Evolutionary conservation across 2,113 vertebrate genomes (phyloP).

Genomic region (Synchiropus splendidus): DNA sequence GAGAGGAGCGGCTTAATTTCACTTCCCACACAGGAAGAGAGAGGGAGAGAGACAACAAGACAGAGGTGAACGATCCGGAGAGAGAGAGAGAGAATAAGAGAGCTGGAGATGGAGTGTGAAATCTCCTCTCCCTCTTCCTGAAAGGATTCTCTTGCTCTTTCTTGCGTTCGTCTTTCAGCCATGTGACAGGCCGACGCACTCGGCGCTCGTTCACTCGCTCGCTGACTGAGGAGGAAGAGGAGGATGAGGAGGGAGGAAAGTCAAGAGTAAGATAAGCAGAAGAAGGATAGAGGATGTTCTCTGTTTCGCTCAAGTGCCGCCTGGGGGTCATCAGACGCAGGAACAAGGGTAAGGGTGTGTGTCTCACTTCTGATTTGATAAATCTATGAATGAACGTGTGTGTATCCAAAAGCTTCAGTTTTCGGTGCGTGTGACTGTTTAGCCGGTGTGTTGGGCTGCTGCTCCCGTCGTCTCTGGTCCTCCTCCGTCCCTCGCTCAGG

Average conservation of each 20-base stretch:
- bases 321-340: slow-evolving; percentile 80
- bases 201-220: slow-evolving; percentile 36
- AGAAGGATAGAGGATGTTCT: slow-evolving; percentile 71
- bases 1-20: slow-evolving; percentile 28
- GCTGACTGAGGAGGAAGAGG: slow-evolving; percentile 43
- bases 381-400: too few relatives aligned
- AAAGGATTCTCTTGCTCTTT: slow-evolving; percentile 30
- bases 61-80: slow-evolving; percentile 5
- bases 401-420: slow-evolving; percentile 13
- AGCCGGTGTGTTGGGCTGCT: too few relatives aligned
- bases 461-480: too few relatives aligned
- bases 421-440: slow-evolving; percentile 3
- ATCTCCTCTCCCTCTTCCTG: slow-evolving; percentile 17
- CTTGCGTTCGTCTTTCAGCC: slow-evolving; percentile 31
- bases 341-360: slow-evolving; percentile 71
- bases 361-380: too few relatives aligned
- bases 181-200: slow-evolving; percentile 61
- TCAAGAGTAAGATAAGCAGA: slow-evolving; percentile 47
- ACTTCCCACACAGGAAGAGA: slow-evolving; percentile 38
- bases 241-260: slow-evolving; percentile 20
- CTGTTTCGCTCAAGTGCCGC: slow-evolving; percentile 83
- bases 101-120: slow-evolving; percentile 3
- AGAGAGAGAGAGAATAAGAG: slow-evolving; percentile 11
- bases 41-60: slow-evolving; percentile 11
- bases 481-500: too few relatives aligned